Percentiles rank a stretch among this genome's conserved stretches.
Evolutionary conservation across 2,888 invertebrate genomes (phyloP).

Genomic region (Brenthis hecate): DNA sequence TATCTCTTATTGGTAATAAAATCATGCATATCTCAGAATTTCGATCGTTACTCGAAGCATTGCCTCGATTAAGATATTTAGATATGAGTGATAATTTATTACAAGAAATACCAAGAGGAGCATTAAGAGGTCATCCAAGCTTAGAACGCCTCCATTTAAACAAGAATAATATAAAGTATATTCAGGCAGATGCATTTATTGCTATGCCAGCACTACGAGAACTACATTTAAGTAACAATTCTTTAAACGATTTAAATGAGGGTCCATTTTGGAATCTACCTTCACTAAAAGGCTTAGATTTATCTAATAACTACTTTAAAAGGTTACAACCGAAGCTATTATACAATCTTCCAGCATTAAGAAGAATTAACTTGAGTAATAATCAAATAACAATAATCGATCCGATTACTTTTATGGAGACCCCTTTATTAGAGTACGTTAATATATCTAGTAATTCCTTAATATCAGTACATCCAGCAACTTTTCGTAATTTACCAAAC

Average conservation of each 20-base stretch:
- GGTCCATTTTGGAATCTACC: constrained; percentile 93
- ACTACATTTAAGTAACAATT: constrained; percentile 91
- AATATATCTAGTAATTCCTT: constrained; percentile 91
- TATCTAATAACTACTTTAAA: constrained; percentile 88
- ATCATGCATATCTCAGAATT: constrained; percentile 89
- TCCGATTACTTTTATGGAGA: constrained; percentile 87
- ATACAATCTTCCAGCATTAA: constrained; percentile 87
- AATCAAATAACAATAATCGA: constrained; percentile 88
- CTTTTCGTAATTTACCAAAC: constrained; percentile 87
- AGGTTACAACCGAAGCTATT: constrained; percentile 87
- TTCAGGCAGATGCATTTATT: constrained; percentile 90
- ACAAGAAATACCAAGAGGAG: constrained; percentile 89
- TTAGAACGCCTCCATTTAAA: constrained; percentile 91
- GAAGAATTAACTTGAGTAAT: constrained; percentile 89
- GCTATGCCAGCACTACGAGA: constrained; percentile 93
- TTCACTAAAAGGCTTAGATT: constrained; percentile 91
- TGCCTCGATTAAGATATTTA: constrained; percentile 89
- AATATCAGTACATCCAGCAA: constrained; percentile 87
- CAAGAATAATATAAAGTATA: constrained; percentile 87
- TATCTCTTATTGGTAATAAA: constrained; percentile 89
- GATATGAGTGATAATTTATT: constrained; percentile 91
- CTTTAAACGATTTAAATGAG: constrained; percentile 87
- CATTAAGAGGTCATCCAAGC: constrained; percentile 89
- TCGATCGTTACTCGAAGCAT: constrained; percentile 87
- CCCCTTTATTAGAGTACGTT: constrained; percentile 88